phyloP scores from a whole-genome alignment of 2,113 vertebrate genomes.

The Glaucidium brasilianum region DNA sequence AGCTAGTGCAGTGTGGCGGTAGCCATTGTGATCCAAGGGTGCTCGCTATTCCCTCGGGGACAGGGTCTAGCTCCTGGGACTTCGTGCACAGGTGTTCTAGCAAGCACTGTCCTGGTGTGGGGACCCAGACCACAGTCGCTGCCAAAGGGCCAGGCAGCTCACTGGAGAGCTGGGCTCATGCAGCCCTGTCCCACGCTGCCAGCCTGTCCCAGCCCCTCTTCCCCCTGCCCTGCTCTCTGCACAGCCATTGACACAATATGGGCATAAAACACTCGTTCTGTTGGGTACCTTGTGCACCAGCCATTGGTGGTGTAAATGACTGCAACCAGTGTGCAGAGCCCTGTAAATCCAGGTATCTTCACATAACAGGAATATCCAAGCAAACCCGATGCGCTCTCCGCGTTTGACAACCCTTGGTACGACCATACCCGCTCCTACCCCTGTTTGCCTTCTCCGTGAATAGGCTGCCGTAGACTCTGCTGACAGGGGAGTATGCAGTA shows the following conservation, averaged over 20 bases:
- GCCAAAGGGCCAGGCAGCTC: neutral
- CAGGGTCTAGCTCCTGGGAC: fast-evolving
- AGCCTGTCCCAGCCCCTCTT: neutral
- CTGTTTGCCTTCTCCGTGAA: neutral
- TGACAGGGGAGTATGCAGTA: neutral
- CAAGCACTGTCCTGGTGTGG: fast-evolving
- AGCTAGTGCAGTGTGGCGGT: fast-evolving
- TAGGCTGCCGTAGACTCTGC: neutral
- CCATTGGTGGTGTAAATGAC: neutral
- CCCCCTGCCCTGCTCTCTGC: neutral
- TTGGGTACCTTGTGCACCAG: neutral
- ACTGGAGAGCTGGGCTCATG: fast-evolving
- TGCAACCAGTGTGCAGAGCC: neutral
- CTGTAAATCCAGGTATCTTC: neutral
- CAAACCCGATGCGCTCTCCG: fast-evolving
- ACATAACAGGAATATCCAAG: neutral
- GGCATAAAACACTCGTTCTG: neutral
- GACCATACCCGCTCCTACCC: fast-evolving
- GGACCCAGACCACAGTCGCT: neutral
- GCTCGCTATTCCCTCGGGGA: neutral
- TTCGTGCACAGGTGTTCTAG: fast-evolving
- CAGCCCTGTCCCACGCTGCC: fast-evolving
- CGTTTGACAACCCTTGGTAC: neutral
- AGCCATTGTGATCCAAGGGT: neutral
- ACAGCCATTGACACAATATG: neutral